These are phyloP conservation scores for Cossypha polioptera DNA, from an alignment of 2,797 vertebrate genomes.

Conservation along the genomic window DNA sequence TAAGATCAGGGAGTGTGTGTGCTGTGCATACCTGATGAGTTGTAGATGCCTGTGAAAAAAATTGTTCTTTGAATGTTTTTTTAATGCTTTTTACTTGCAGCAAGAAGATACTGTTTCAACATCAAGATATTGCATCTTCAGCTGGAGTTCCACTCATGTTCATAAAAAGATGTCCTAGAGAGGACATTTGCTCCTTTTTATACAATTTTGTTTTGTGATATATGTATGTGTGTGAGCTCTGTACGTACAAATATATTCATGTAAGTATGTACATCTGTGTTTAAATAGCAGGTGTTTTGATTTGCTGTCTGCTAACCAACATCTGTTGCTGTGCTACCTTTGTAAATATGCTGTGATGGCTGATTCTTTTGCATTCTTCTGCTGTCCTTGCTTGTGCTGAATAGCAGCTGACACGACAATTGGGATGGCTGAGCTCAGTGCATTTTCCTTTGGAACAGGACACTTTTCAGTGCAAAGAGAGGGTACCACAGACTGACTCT, in stretches of 20 bases:
- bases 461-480: slow-evolving; percentile 28
- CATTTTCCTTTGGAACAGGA: slow-evolving; percentile 23
- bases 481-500: background rate
- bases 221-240: background rate
- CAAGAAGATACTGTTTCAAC: background rate
- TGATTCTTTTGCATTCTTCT: slow-evolving; percentile 2
- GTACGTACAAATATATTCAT: background rate
- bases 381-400: background rate
- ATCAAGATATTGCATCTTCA: background rate
- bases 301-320: background rate
- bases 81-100: background rate
- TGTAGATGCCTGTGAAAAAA: slow-evolving; percentile 15
- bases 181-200: background rate
- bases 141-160: background rate
- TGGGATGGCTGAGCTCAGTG: slow-evolving; percentile 12
- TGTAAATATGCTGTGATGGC: background rate
- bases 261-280: background rate
- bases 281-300: background rate
- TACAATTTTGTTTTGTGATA: background rate
- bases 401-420: slow-evolving; percentile 6
- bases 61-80: background rate
- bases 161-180: background rate
- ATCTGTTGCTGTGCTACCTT: background rate
- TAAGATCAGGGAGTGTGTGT: background rate
- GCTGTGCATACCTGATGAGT: slow-evolving; percentile 55